Evolutionary conservation across 2,888 invertebrate species (phyloP).

Genomic region (Lepidochitona cinerea): DNA sequence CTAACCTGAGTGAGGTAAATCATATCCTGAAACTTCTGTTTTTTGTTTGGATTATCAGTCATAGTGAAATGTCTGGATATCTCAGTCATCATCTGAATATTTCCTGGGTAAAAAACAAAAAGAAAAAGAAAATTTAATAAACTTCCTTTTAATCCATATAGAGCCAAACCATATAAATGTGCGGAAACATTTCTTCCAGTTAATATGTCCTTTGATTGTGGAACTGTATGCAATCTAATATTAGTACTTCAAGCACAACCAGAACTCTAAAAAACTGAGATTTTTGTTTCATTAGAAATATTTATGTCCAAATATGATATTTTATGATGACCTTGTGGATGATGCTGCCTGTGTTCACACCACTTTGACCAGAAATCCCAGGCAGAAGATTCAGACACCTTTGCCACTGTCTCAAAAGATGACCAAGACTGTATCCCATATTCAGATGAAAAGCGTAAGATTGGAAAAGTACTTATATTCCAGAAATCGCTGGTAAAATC

Average conservation of each 20-base stretch:
- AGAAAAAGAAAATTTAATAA: too few species aligned
- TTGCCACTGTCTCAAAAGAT: conserved; percentile 77
- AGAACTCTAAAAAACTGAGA: too few species aligned
- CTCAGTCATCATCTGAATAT: conserved; percentile 28
- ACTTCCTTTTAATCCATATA: too few species aligned
- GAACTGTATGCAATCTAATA: conserved; percentile 22
- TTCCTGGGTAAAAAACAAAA: too few species aligned
- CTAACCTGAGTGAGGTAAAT: conserved; percentile 89
- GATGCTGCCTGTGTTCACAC: conserved; percentile 88
- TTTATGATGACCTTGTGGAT: conserved; percentile 83
- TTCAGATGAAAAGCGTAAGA: conserved; percentile 92
- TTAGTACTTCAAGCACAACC: too few species aligned
- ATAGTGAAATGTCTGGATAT: conserved; percentile 76
- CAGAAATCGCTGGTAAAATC: conserved; percentile 87
- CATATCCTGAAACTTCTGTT: conserved; percentile 77
- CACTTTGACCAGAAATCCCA: conserved; percentile 75
- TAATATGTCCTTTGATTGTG: background rate
- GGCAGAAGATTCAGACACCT: conserved; percentile 71
- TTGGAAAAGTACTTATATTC: conserved; percentile 83
- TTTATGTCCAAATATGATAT: too few species aligned
- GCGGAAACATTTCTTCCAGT: background rate
- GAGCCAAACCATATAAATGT: too few species aligned
- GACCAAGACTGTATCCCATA: conserved; percentile 96
- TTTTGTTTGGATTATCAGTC: conserved; percentile 69
- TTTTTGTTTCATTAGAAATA: too few species aligned